Evolutionary conservation across 2,113 vertebrate genomes (phyloP).

Genomic region (Sylvietta virens): DNA sequence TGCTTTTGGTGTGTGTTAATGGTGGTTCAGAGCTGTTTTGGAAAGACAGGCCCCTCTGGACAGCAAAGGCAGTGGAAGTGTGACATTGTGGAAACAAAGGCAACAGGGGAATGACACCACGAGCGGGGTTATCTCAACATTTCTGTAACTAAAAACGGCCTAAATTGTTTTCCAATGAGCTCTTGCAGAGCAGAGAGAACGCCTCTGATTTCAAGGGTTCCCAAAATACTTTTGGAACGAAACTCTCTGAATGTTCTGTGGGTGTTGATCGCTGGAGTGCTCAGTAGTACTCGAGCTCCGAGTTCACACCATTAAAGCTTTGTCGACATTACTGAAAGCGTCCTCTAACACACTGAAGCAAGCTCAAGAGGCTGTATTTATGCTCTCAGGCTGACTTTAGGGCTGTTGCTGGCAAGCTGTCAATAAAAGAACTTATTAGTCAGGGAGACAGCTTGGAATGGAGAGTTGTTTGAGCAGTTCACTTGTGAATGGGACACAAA

Average conservation of each 20-base stretch:
- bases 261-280: conserved; percentile 39
- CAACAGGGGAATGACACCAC: not conserved
- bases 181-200: conserved; percentile 47
- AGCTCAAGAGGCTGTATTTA: conserved; percentile 56
- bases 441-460: conserved; percentile 39
- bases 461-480: conserved; percentile 11
- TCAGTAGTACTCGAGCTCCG: conserved; percentile 21
- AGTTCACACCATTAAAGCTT: conserved; percentile 56
- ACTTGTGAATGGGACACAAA: conserved; percentile 8
- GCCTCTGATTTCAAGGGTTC: conserved; percentile 63
- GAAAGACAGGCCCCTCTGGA: not conserved
- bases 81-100: not conserved
- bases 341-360: conserved; percentile 25
- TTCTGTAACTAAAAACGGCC: conserved; percentile 35
- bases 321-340: conserved; percentile 23
- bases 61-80: not conserved
- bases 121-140: not conserved
- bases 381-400: conserved; percentile 57
- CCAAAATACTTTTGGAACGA: conserved; percentile 48
- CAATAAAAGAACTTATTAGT: conserved; percentile 43
- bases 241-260: conserved; percentile 37
- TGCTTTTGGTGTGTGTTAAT: not conserved
- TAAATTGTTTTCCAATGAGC: conserved; percentile 42
- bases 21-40: not conserved
- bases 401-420: conserved; percentile 52